A percentile compares a stretch with the other conserved stretches of the same genome.
Conservation (phyloP, 2,888 invertebrate species). For the Nycteola revayana region DNA sequence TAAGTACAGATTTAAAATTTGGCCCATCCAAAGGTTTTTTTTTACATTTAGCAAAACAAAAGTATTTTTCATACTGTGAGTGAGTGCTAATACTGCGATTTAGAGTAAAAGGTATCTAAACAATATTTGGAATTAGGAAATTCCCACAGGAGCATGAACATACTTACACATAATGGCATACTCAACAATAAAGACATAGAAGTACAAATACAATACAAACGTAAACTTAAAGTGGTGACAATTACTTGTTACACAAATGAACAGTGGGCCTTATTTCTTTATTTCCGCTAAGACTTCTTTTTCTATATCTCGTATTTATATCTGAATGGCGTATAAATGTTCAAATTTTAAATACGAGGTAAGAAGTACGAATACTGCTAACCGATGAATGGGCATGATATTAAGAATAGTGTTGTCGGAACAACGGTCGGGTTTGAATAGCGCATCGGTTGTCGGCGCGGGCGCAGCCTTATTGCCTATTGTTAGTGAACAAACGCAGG, state of each 20-base stretch:
- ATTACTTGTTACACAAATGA: slow-evolving; percentile 24
- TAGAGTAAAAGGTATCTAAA: too few species aligned
- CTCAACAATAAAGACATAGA: too few species aligned
- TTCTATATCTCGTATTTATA: slow-evolving; percentile 14
- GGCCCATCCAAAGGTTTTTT: too few species aligned
- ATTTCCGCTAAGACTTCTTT: slow-evolving; percentile 25
- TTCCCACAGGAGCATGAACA: too few species aligned
- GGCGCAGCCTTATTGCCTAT: slow-evolving; percentile 67
- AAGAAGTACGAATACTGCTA: slow-evolving; percentile 27
- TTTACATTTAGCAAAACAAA: too few species aligned
- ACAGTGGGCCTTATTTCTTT: slow-evolving; percentile 23
- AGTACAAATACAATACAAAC: too few species aligned
- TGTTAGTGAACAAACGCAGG: slow-evolving; percentile 78
- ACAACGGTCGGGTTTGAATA: slow-evolving; percentile 58
- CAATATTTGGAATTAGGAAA: too few species aligned
- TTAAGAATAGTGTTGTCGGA: slow-evolving; percentile 48
- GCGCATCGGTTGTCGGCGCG: slow-evolving; percentile 60
- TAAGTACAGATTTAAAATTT: too few species aligned
- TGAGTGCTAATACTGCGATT: too few species aligned
- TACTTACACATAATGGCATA: too few species aligned
- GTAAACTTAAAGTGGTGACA: slow-evolving; percentile 12
- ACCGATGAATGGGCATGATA: slow-evolving; percentile 51
- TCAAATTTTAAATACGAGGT: slow-evolving; percentile 6
- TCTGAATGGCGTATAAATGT: slow-evolving; percentile 20
- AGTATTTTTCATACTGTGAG: too few species aligned